Conservation (phyloP, 2,888 invertebrate species). For the Ennomos fuscantarius region DNA sequence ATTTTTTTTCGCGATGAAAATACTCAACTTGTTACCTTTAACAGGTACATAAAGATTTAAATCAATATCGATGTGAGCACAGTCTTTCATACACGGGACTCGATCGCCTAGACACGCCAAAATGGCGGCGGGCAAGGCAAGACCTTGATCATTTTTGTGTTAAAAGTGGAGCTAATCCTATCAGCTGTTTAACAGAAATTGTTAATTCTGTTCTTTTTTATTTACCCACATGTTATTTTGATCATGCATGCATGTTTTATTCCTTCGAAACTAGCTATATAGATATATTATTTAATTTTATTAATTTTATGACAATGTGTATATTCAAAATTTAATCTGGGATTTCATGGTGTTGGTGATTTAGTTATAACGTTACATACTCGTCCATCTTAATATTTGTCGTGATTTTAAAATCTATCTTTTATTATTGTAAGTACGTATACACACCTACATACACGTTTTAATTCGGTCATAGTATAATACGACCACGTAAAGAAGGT, state of each 20-base stretch:
- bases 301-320: no score
- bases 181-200: background rate
- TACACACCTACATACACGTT: constrained; percentile 1
- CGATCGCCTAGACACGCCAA: constrained; percentile 39
- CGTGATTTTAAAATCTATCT: background rate
- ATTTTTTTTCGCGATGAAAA: constrained; percentile 37
- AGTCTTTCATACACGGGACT: constrained; percentile 2
- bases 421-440: background rate
- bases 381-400: background rate
- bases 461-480: constrained; percentile 46
- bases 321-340: no score
- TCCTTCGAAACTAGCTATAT: no score
- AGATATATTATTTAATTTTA: no score
- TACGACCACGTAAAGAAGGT: constrained; percentile 55
- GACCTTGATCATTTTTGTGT: constrained; percentile 9
- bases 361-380: no score
- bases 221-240: constrained; percentile 9
- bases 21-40: constrained; percentile 5
- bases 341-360: no score
- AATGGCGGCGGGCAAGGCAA: constrained; percentile 54
- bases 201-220: background rate
- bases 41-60: constrained; percentile 7
- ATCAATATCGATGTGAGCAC: constrained; percentile 7
- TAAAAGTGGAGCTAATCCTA: constrained; percentile 2
- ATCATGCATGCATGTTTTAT: constrained; percentile 11